Evolutionary conservation across 2,797 vertebrate species (phyloP).

Genomic region (Rhincodon typus): DNA sequence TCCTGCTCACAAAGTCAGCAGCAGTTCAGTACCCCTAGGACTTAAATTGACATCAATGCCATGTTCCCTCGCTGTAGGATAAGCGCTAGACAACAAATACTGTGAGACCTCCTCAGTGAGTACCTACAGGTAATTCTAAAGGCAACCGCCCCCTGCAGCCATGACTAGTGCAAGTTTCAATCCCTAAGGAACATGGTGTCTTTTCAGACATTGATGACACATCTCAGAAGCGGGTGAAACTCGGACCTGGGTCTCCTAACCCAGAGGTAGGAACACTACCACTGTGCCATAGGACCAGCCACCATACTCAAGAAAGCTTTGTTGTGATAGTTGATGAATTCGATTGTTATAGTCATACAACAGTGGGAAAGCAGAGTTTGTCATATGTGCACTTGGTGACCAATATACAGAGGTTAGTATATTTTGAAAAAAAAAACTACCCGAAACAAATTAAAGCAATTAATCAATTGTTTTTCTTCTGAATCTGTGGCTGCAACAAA

Average conservation of each 20-base stretch:
- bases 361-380: background rate
- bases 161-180: background rate
- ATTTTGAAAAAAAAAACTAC: background rate
- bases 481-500: background rate
- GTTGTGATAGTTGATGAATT: background rate
- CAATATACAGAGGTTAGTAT: no score
- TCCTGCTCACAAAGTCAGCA: background rate
- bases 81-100: background rate
- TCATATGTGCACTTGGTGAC: background rate
- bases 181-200: background rate
- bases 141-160: background rate
- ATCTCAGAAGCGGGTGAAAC: no score
- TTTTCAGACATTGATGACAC: no score
- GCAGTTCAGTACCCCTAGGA: background rate
- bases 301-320: background rate
- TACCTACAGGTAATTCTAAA: background rate
- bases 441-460: background rate
- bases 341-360: background rate
- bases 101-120: background rate
- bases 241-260: no score
- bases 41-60: background rate
- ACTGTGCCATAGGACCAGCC: background rate
- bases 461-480: background rate
- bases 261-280: background rate
- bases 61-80: background rate